Evolutionary conservation across 1,140 invertebrate genomes (phyloP), one percentile per base, ranked within the genome.

Genomic region (Pentalonia nigronervosa): DNA sequence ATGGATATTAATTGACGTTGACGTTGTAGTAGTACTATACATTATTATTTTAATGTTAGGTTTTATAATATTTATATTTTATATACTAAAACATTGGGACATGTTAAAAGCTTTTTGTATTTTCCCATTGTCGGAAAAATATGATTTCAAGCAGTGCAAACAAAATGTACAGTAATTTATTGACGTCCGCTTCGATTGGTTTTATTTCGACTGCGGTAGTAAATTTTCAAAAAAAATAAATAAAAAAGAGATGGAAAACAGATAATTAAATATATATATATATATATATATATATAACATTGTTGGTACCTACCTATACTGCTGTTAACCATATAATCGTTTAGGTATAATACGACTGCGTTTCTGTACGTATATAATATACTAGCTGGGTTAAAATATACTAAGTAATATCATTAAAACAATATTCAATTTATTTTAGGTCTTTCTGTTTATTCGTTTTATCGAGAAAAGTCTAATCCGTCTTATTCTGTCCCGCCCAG

Each of bases 41-140:
- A 86, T 47, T 86, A 86, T 86, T 86, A n/a, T n/a, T n/a, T 86
- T 47, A 86, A 86, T 47, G 25, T 86, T 47, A 30, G 23, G 9
- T 86, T 30, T 25, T 86, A 86, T 86, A 47, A n/a, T 86, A n/a
- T n/a, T n/a, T n/a, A n/a, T n/a, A n/a, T n/a, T n/a, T 84, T 84
- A 84, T 41, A 25, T 47, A 86, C 84, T 47, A 47, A 11, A 47
- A 30, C 41, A 84, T 86, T 86, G 84, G 41, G 14, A 47, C 25
- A 47, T 41, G 47, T 86, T 86, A 86, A 86, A 86, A 86, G 84
- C 84, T 86, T 86, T 86, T 86, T 9, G 45, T 45, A 30, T 86
- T 47, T 45, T 41, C 23, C 30, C 60, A 67, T 67, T 67, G 14
- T n/a, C 30, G 30, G 11, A 67, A 86, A 23, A 86, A 25, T 30